A percentile compares a stretch with the other conserved stretches of the same genome.
phyloP scores from a whole-genome alignment of 1,140 invertebrate genomes.

The Oryzaephilus surinamensis region DNA sequence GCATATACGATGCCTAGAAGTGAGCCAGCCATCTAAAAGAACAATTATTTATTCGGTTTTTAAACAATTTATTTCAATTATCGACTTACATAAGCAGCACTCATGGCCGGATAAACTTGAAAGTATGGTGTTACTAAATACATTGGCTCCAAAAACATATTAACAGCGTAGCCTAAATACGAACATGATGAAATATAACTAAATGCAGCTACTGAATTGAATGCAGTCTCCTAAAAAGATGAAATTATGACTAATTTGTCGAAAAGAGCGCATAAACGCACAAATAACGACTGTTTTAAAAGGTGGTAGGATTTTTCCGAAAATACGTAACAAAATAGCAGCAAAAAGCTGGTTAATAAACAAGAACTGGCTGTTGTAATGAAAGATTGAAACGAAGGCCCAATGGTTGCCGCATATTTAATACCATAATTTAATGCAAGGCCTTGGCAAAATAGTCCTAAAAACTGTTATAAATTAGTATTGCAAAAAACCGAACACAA shows the following conservation, averaged over 20 bases:
- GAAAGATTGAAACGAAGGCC: conserved; percentile 61
- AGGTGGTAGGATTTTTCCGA: conserved; percentile 62
- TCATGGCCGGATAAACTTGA: conserved; percentile 72
- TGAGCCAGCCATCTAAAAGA: conserved; percentile 60
- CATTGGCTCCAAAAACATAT: conserved; percentile 56
- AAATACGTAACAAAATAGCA: conserved; percentile 62
- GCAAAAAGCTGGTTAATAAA: conserved; percentile 56
- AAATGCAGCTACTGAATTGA: conserved; percentile 61
- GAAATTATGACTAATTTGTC: conserved; percentile 9
- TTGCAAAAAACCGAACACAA: neutral
- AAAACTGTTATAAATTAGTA: conserved; percentile 40
- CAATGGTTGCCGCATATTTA: conserved; percentile 53
- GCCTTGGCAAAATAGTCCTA: conserved; percentile 65
- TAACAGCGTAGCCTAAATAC: conserved; percentile 64
- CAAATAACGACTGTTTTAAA: conserved; percentile 66
- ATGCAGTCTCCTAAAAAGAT: conserved; percentile 60
- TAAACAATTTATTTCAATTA: neutral
- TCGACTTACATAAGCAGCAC: conserved; percentile 68
- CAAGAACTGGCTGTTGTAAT: conserved; percentile 64
- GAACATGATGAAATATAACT: conserved; percentile 63
- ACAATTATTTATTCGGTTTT: conserved; percentile 25
- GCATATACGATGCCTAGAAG: conserved; percentile 59
- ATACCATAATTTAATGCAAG: conserved; percentile 63
- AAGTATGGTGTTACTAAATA: conserved; percentile 47
- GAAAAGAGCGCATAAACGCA: conserved; percentile 41